Evolutionary conservation across 2,113 vertebrate species (phyloP).

Genomic region (Phrynocephalus versicolor): DNA sequence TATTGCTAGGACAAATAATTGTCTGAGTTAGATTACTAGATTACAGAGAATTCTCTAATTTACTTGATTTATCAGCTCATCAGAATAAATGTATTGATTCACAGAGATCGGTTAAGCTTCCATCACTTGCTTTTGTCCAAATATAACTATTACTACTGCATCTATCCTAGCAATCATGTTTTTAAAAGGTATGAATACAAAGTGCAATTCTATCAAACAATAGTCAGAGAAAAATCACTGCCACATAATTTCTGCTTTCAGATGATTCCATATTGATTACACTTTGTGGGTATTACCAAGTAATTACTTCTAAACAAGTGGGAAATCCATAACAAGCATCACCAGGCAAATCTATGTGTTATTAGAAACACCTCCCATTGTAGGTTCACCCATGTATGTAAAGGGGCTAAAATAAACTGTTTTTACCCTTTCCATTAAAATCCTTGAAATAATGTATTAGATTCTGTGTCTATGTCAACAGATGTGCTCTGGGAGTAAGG

Average conservation of each 20-base stretch:
- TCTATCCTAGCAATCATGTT: slow-evolving; percentile 4
- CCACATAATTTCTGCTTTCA: slow-evolving; percentile 28
- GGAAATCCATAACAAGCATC: slow-evolving; percentile 33
- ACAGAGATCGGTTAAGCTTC: slow-evolving; percentile 14
- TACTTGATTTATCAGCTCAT: slow-evolving; percentile 45
- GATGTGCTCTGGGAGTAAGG: neutral
- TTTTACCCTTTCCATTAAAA: slow-evolving; percentile 45
- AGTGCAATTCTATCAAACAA: neutral
- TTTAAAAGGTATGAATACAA: neutral
- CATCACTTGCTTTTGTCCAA: slow-evolving; percentile 29
- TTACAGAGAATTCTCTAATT: slow-evolving; percentile 33
- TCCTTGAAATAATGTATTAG: neutral
- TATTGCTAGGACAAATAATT: slow-evolving; percentile 63
- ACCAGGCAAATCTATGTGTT: slow-evolving; percentile 34
- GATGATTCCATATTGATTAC: slow-evolving; percentile 21
- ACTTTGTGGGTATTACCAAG: slow-evolving; percentile 22
- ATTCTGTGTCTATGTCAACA: neutral
- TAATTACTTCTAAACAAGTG: slow-evolving; percentile 27
- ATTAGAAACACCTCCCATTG: neutral
- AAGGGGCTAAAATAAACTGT: slow-evolving; percentile 42
- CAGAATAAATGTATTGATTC: slow-evolving; percentile 37
- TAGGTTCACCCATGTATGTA: neutral
- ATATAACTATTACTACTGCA: neutral
- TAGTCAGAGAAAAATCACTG: neutral
- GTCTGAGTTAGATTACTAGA: slow-evolving; percentile 53